Evolutionary conservation across 2,113 vertebrate genomes (phyloP).

Genomic region (Notarius quadriscutis): DNA sequence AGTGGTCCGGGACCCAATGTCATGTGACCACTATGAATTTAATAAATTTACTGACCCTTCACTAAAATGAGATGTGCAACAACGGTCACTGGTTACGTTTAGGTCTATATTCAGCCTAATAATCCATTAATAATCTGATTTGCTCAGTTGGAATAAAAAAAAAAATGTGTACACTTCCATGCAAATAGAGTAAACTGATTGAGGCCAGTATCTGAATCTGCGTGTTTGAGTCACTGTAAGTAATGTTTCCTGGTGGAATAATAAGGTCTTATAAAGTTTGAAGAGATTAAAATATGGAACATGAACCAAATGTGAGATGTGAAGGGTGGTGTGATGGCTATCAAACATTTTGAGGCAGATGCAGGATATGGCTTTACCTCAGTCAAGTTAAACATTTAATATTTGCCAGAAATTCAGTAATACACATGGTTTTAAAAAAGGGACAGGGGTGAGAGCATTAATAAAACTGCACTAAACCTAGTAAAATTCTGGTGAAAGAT

Average conservation of each 20-base stretch:
- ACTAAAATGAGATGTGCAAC: background rate
- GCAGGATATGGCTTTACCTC: background rate
- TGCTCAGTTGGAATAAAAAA: background rate
- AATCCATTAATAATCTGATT: background rate
- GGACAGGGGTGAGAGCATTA: no score
- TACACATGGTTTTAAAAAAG: no score
- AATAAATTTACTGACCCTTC: background rate
- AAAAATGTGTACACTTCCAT: background rate
- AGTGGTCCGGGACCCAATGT: background rate
- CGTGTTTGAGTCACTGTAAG: background rate
- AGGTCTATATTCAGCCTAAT: background rate
- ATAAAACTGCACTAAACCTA: no score
- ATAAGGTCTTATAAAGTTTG: background rate
- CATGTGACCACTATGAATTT: background rate
- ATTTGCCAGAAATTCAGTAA: no score
- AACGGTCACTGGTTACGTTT: background rate
- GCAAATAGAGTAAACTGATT: constrained; percentile 1
- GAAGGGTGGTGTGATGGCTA: background rate
- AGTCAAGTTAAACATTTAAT: background rate
- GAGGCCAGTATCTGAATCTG: background rate
- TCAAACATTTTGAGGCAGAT: background rate
- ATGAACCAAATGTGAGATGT: background rate
- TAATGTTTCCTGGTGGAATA: background rate
- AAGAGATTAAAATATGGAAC: no score
- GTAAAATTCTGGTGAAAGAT: no score